phyloP scores from a whole-genome alignment of 2,113 vertebrate species.

The Elgaria multicarinata region DNA sequence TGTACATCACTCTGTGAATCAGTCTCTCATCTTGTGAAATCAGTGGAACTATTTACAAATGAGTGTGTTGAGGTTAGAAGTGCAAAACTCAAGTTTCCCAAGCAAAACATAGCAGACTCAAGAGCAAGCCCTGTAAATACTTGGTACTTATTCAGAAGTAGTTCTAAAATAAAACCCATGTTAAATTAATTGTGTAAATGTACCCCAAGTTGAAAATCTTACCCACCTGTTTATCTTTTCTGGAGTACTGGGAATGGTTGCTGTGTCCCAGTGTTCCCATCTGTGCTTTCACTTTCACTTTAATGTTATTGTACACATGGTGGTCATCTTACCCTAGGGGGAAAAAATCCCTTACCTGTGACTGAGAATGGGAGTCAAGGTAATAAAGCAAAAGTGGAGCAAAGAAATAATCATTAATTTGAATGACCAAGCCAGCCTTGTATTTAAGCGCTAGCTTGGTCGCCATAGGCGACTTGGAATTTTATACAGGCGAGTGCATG shows the following conservation, averaged over 20 bases:
- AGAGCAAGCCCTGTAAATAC: not conserved
- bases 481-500: not conserved
- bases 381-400: conserved; percentile 1
- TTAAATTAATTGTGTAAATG: not conserved
- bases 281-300: not conserved
- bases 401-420: not conserved
- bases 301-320: not conserved
- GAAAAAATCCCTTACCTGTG: conserved; percentile 77
- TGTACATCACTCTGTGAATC: not conserved
- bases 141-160: no score
- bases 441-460: not conserved
- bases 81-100: not conserved
- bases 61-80: not conserved
- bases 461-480: no score
- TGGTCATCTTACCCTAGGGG: no score
- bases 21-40: not conserved
- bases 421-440: not conserved
- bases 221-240: not conserved
- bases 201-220: not conserved
- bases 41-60: not conserved
- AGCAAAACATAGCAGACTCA: not conserved
- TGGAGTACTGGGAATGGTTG: not conserved
- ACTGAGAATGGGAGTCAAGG: conserved; percentile 78
- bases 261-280: not conserved
- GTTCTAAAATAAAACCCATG: not conserved